phyloP scores from a whole-genome alignment of 1,140 invertebrate genomes.

The Drosophila tani region DNA sequence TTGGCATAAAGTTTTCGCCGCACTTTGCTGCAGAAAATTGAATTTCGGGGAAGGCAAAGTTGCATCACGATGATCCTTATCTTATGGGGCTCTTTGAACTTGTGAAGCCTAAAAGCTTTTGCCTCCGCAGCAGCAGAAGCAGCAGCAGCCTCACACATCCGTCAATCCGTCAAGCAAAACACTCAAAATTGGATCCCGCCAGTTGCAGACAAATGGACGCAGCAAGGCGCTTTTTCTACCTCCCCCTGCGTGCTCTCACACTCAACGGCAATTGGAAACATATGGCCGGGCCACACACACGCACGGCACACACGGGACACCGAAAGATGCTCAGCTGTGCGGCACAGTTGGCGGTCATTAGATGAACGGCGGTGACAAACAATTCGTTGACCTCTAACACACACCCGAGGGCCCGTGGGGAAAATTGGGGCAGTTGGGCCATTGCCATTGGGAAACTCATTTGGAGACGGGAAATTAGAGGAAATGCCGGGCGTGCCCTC shows the following conservation, averaged over 20 bases:
- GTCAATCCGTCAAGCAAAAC: slow-evolving; percentile 58
- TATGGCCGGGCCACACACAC: slow-evolving; percentile 48
- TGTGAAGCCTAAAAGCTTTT: slow-evolving; percentile 27
- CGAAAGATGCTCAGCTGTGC: slow-evolving; percentile 68
- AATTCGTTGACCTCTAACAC: slow-evolving; percentile 72
- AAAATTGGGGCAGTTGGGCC: slow-evolving; percentile 18
- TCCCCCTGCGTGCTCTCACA: background rate
- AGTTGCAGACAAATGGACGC: slow-evolving; percentile 76
- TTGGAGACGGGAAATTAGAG: slow-evolving; percentile 67
- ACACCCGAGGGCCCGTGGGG: background rate
- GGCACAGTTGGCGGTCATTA: slow-evolving; percentile 80
- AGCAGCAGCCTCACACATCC: slow-evolving; percentile 37
- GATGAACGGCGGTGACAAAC: slow-evolving; percentile 58
- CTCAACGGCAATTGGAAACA: slow-evolving; percentile 60
- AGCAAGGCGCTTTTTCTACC: slow-evolving; percentile 50
- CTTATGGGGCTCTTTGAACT: slow-evolving; percentile 23
- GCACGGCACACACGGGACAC: slow-evolving; percentile 1
- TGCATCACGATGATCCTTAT: slow-evolving; percentile 9
- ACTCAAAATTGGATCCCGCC: slow-evolving; percentile 48
- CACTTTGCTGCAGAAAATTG: background rate
- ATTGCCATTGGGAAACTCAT: slow-evolving; percentile 59
- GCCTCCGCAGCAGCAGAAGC: slow-evolving; percentile 4
- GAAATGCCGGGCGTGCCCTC: slow-evolving; percentile 48
- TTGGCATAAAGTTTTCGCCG: too few relatives aligned
- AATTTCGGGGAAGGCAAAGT: background rate